Conservation (phyloP, 2,888 invertebrate genomes). For the Hydrotaea diabolus region DNA sequence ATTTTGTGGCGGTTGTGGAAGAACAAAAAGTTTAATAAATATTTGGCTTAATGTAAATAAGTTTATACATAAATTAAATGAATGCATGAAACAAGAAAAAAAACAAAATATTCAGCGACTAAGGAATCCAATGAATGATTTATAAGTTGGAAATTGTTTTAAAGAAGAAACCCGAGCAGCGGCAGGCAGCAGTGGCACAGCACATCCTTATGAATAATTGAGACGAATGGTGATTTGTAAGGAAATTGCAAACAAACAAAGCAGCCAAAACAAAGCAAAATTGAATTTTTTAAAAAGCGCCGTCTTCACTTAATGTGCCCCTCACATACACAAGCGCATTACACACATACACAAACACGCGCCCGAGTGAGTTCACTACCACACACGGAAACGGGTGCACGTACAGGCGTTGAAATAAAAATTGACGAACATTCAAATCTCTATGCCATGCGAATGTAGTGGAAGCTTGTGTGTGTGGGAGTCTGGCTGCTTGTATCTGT, state of each 20-base stretch:
- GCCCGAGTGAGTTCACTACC: too few species aligned
- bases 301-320: constrained; percentile 1
- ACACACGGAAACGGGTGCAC: not conserved
- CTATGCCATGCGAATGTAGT: not conserved
- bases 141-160: constrained; percentile 32
- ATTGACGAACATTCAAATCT: constrained; percentile 25
- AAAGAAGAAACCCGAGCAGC: constrained; percentile 10
- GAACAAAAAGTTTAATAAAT: constrained; percentile 7
- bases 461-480: not conserved
- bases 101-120: constrained; percentile 22
- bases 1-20: not conserved
- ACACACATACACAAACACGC: too few species aligned
- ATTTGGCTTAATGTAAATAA: constrained; percentile 33
- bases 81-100: too few species aligned
- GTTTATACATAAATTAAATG: constrained; percentile 36
- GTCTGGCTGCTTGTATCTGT: not conserved
- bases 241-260: constrained; percentile 14
- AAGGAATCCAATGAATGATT: constrained; percentile 25
- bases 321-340: not conserved
- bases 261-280: constrained; percentile 1
- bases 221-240: constrained; percentile 22
- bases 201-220: constrained; percentile 31
- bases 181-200: too few species aligned
- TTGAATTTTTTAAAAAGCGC: constrained; percentile 20
- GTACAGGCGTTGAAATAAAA: constrained; percentile 17